Base-by-base conservation (phyloP, 2,797 vertebrate genomes). In the Botia kubotai region DNA sequence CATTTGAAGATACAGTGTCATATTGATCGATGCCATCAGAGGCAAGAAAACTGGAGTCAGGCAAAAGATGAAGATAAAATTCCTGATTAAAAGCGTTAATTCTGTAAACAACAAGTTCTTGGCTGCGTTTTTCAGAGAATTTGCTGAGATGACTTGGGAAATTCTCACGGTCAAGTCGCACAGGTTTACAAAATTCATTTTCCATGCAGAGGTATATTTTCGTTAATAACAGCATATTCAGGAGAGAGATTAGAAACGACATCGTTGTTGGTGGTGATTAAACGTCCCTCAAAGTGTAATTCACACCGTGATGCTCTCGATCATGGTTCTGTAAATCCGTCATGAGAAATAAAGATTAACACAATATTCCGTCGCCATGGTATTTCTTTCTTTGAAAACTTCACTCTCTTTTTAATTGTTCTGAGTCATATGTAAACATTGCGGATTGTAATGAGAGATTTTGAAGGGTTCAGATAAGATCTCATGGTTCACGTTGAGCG, bases 41-140 rank as follows among this genome's bases (percentile, higher is more conserved):
- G 0, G 95, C 94, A 82, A 99, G 92, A 90, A 99, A 99, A 52
- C 89, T 91, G 12, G 95, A 93, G 88, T 99, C 97, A 8, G 94
- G 96, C 0, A 87, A 87, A 86, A 98, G 91, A 83, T 96, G 93
- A 71, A 99, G 89, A 86, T 96, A 92, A 46, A 99, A 95, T 76
- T 97, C 95, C 91, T 97, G 93, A 68, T 93, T 94, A 88, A 99
- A 99, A 73, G 96, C 97, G 75, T 87, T 91, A 77, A 99, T 95
- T 89, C 95, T 94, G 82, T 96, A 90, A 83, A 95, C 90, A 81
- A 92, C 85, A 79, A 77, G 46, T 94, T 92, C 85, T 88, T 87
- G 0, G 92, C 80, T 13, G 87, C 89, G 75, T 92, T 88, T 85
- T 88, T 86, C 89, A 92, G 94, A 83, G 93, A 92, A 53, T 87